Evolutionary conservation across 30 jellyfish, hydroid and myxozoan genomes (phyloP), one percentile per base, ranked within the genome.

Genomic region (Mastigias papua): DNA sequence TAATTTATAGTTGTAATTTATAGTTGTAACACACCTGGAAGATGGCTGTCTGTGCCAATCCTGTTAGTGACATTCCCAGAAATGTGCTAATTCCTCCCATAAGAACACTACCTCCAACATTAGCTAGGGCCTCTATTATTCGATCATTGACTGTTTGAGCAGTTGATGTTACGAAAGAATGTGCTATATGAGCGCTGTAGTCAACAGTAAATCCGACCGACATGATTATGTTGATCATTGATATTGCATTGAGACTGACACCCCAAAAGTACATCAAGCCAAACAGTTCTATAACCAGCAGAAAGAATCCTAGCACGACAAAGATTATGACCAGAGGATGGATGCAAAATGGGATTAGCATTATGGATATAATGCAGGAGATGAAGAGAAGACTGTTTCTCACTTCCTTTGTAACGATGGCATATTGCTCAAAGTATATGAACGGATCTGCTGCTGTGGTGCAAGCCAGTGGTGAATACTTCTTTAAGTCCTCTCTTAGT

Each of bases 131-230:
- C 15, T 95, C 98, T 20, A 80, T 85, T 2, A 86, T 96, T 27
- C 96, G 89, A 2, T 58, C 72, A 57, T 90, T 92, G 29, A 95
- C 95, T 22, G 87, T 84, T 15, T 80, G 68, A 30, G 54, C 87
- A 17, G 86, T 89, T 46, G 97, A 88, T 58, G 88, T 76, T 20
- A 80, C 86, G 62, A 81, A 95, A 35, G 99, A 97, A 73, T 95
- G 99, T 28, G 99, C 99, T 23, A 95, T 73, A 81, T 95, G 99
- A 27, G 99, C 93, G 67, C 98, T 90, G 73, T 95, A 95, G 89
- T 95, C 99, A 7, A 95, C 99, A 13, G 99, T 74, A 67, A 95
- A 95, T 30, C 99, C 99, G 23, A 95, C 87, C 26, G 98, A 91
- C 99, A 95, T 95, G 49, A 95, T 92, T 26, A 95, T 75, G 48